phyloP scores from a whole-genome alignment of 2,888 invertebrate species.

The Suillia variegata region DNA sequence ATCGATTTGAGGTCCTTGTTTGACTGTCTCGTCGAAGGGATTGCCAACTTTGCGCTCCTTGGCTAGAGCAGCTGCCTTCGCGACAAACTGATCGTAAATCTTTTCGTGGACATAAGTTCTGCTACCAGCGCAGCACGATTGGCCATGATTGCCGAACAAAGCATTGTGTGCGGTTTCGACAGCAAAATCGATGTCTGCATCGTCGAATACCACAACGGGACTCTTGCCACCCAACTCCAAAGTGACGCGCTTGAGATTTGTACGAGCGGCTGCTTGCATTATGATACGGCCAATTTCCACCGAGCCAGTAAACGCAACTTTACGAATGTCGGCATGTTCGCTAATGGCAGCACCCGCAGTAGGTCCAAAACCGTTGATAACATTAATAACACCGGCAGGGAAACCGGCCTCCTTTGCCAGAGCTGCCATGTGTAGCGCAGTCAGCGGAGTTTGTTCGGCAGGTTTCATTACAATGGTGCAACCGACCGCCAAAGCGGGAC shows the following conservation, averaged over 20 bases:
- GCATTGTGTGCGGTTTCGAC: constrained; percentile 70
- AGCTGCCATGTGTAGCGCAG: constrained; percentile 75
- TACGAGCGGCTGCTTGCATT: constrained; percentile 70
- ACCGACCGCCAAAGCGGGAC: constrained; percentile 67
- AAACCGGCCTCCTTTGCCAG: constrained; percentile 80
- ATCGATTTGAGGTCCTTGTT: constrained; percentile 87
- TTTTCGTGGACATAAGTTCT: constrained; percentile 86
- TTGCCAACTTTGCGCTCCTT: constrained; percentile 77
- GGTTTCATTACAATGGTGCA: constrained; percentile 82
- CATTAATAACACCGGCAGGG: constrained; percentile 79
- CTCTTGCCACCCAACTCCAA: constrained; percentile 91
- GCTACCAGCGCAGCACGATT: constrained; percentile 85
- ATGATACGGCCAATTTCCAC: constrained; percentile 64
- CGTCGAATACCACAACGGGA: constrained; percentile 82
- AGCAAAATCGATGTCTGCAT: constrained; percentile 72
- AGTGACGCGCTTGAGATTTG: constrained; percentile 81
- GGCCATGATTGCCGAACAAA: constrained; percentile 77
- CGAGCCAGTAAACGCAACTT: constrained; percentile 83
- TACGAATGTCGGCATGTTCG: constrained; percentile 71
- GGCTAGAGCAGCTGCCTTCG: constrained; percentile 73
- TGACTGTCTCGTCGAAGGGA: constrained; percentile 71
- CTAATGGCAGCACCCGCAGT: constrained; percentile 76
- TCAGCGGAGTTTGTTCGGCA: constrained; percentile 84
- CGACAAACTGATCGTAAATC: constrained; percentile 86
- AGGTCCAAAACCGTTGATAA: constrained; percentile 75